Percentiles rank a stretch among this genome's conserved stretches.
phyloP scores from a whole-genome alignment of 2,888 invertebrate species.

The Agonopterix heracliana region DNA sequence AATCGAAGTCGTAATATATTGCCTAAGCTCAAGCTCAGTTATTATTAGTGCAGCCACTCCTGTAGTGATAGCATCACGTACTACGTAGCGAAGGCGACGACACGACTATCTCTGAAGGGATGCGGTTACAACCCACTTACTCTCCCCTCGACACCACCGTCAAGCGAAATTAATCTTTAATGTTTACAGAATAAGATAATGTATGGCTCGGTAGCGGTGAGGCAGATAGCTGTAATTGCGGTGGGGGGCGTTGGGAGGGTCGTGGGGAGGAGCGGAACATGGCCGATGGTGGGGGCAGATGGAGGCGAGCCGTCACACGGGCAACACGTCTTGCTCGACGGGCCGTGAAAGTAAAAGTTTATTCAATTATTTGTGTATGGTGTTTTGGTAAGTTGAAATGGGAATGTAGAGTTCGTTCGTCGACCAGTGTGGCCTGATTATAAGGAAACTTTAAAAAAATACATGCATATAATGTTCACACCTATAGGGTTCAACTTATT shows the following conservation, averaged over 20 bases:
- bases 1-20: too few relatives aligned
- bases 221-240: slow-evolving; percentile 55
- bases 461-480: too few relatives aligned
- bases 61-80: slow-evolving; percentile 40
- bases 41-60: slow-evolving; percentile 25
- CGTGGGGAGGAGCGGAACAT: slow-evolving; percentile 66
- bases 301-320: slow-evolving; percentile 43
- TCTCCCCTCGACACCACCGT: slow-evolving; percentile 31
- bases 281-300: slow-evolving; percentile 67
- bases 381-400: too few relatives aligned
- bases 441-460: too few relatives aligned
- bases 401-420: too few relatives aligned
- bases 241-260: slow-evolving; percentile 70
- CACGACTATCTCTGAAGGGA: slow-evolving; percentile 52
- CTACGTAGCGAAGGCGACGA: slow-evolving; percentile 57
- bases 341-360: neutral
- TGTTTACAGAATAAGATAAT: slow-evolving; percentile 47
- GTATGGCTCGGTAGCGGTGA: slow-evolving; percentile 47
- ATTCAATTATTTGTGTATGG: too few relatives aligned
- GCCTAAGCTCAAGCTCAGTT: too few relatives aligned
- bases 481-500: too few relatives aligned
- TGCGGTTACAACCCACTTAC: slow-evolving; percentile 49
- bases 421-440: too few relatives aligned
- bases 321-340: slow-evolving; percentile 30
- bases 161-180: slow-evolving; percentile 65